A percentile compares a stretch with the other conserved stretches of the same genome.
Evolutionary conservation across 2,113 vertebrate species (phyloP).

Genomic region (Megaceryle torquata): DNA sequence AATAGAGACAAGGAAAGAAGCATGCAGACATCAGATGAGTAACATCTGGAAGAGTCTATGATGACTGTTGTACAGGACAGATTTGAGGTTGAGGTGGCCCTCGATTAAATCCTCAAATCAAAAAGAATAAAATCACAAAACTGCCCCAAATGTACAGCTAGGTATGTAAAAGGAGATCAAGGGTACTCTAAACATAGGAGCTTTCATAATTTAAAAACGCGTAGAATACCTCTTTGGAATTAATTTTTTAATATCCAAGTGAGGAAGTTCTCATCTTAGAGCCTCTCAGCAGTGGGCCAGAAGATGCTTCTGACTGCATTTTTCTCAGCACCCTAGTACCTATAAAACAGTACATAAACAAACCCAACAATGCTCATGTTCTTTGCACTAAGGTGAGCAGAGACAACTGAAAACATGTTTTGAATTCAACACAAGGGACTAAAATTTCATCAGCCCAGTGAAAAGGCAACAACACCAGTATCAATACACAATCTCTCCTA

Average conservation of each 20-base stretch:
- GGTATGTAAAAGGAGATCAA: background rate
- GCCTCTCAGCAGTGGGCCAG: background rate
- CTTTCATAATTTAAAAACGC: background rate
- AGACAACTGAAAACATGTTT: background rate
- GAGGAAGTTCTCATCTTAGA: background rate
- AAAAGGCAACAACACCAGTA: background rate
- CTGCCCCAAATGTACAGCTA: background rate
- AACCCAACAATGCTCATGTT: background rate
- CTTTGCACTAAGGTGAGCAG: background rate
- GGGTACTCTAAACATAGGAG: background rate
- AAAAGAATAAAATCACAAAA: background rate
- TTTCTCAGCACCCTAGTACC: background rate
- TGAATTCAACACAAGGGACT: background rate
- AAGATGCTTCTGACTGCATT: background rate
- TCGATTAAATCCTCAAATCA: background rate
- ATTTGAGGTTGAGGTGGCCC: background rate
- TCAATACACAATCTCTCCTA: background rate
- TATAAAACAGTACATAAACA: background rate
- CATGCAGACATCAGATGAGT: background rate
- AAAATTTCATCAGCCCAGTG: background rate
- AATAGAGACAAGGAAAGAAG: background rate
- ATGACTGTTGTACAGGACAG: background rate
- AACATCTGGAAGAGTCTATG: background rate
- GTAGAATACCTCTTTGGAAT: fast-evolving
- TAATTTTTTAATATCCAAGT: background rate